Evolutionary conservation across 2,797 vertebrate species (phyloP).

Genomic region (Cossypha caffra): DNA sequence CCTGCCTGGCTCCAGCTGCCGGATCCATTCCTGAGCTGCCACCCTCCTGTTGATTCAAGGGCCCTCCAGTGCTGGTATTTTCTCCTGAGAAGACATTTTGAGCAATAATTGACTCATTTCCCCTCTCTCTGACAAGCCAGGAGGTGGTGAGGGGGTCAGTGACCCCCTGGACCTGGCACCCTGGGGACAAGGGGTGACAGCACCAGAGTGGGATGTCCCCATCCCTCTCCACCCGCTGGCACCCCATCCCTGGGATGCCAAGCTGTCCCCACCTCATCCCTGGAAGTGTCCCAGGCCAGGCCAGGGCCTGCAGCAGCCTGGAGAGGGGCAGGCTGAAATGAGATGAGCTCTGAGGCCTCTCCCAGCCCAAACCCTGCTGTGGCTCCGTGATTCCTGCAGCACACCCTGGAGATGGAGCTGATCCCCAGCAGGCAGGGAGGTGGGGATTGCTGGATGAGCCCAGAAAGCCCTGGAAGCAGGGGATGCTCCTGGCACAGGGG

Average conservation of each 20-base stretch:
- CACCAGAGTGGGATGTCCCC: rapidly evolving
- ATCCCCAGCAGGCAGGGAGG: not conserved
- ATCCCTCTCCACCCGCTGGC: not conserved
- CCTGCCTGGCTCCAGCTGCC: not conserved
- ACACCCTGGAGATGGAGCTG: not conserved
- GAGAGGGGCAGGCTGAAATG: rapidly evolving
- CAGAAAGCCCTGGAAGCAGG: rapidly evolving
- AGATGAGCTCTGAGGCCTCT: not conserved
- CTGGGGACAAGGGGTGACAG: not conserved
- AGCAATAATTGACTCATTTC: rapidly evolving
- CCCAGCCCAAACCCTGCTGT: not conserved
- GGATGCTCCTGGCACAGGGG: rapidly evolving
- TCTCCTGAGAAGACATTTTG: rapidly evolving
- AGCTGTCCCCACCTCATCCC: not conserved
- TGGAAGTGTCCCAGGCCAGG: not conserved
- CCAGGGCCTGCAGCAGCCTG: rapidly evolving
- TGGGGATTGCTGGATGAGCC: not conserved
- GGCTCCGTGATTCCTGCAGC: rapidly evolving
- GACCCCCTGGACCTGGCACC: not conserved
- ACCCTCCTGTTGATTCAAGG: not conserved
- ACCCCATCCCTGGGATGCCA: not conserved
- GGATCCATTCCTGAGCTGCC: rapidly evolving
- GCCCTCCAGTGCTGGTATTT: not conserved
- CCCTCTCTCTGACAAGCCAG: not conserved
- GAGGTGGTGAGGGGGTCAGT: no score